Base-by-base conservation (phyloP, 2,888 invertebrate genomes). In the Tipula vernalis region DNA sequence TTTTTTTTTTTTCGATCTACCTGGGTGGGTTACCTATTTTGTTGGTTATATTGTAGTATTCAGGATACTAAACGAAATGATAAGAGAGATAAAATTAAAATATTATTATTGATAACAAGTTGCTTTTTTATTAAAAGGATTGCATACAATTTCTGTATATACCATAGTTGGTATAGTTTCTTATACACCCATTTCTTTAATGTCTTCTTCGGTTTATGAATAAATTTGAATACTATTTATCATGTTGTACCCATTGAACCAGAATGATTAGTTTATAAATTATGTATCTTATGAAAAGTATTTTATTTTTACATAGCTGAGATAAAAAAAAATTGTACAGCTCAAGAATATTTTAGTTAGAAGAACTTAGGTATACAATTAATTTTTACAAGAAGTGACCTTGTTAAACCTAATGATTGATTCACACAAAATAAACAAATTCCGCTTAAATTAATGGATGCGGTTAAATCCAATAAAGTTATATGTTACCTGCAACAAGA, bases 91-190 rank as follows among this genome's bases (percentile, higher is more conserved):
- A 71, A 71, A 71, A 28, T 71, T 71, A 71, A 71, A 71, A 71
- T 71, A 71, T 71, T 71, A 71, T 71, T 71, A 71, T 71, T 71
- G 71, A 71, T 71, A 71, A 71, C 71, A 71, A 71, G 71, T 71
- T 71, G 71, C 28, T 71, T 71, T 71, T 39, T 39, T 39, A 39
- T 39, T 71, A 71, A 28, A 71, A 71, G 71, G 71, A 71, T 71
- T 71, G 18, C 71, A 71, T 71, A 71, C 28, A 71, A 71, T 18
- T 71, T 71, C 12, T n/a, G 28, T 51, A 18, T n/a, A n/a, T n/a
- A n/a, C n/a, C n/a, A n/a, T 57, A 57, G 18, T 57, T 57, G 57
- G 28, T 28, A 18, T 57, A 71, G 71, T 28, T 71, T 71, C 71
- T 71, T 71, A 28, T 71, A 71, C 41, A 47, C 28, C 71, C 12